Conservation (phyloP, 64 coral and sea anemone species). For the Porites australiensis region DNA sequence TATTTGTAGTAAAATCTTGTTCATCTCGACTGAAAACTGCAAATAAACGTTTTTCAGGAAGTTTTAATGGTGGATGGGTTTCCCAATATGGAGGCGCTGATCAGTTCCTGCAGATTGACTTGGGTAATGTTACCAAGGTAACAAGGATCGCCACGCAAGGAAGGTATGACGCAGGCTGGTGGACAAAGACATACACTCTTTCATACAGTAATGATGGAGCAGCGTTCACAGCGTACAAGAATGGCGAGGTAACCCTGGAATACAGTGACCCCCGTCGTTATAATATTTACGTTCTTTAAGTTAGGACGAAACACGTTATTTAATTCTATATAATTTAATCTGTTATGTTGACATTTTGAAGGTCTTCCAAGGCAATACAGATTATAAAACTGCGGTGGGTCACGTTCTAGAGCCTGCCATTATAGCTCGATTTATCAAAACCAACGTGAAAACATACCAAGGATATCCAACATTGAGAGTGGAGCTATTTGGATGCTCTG, state of each 20-base stretch:
- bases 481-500: conserved; percentile 77
- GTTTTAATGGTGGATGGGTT: background rate
- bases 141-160: conserved; percentile 44
- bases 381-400: background rate
- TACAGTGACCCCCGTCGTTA: too few relatives aligned
- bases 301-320: too few relatives aligned
- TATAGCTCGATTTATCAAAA: conserved; percentile 48
- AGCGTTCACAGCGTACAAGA: background rate
- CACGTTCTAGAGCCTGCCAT: conserved; percentile 34
- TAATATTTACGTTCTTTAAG: too few relatives aligned
- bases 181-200: conserved; percentile 13
- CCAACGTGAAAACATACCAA: conserved; percentile 19
- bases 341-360: background rate
- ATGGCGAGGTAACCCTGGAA: background rate
- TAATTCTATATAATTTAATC: too few relatives aligned
- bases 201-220: conserved; percentile 37
- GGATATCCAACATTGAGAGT: conserved; percentile 47
- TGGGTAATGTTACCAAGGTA: conserved; percentile 6
- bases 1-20: too few relatives aligned
- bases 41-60: background rate
- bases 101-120: conserved; percentile 45
- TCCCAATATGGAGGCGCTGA: background rate
- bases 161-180: conserved; percentile 10
- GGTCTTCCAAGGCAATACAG: conserved; percentile 60
- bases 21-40: too few relatives aligned